Evolutionary conservation across 23 tunicate genomes (phyloP), one percentile per base, ranked within the genome.

Genomic region (Halocynthia roretzi): DNA sequence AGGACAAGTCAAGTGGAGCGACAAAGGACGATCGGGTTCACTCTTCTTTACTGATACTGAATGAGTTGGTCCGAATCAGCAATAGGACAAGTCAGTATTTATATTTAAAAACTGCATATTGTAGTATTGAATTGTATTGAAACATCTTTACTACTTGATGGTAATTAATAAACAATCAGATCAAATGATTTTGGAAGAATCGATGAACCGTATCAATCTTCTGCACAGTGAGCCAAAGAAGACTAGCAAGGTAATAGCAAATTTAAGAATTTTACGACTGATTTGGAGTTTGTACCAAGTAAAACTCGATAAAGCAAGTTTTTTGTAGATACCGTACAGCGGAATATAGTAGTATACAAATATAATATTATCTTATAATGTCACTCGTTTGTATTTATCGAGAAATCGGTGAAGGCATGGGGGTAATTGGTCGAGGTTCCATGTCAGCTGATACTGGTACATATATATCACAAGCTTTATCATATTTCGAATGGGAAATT

Each of bases 11-110:
- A 5, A 55, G 64, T 10, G 61, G 17, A 14, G n/a, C 53, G 6
- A 65, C 66, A 11, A 76, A 78, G 19, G 98, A 92, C 63, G 98
- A 92, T 60, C 76, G 85, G 21, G 76, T 86, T 62, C 98, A 92
- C 69, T 69, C 89, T 5, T 80, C 98, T 8, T 54, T 92, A 52
- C 82, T 92, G 31, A 75, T 92, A 23, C 53, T 92, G 48, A 50
- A 80, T 22, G 98, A 92, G 65, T 54, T 92, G 52, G 70, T 92
- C 51, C 78, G 85, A 7, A 81, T 85, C 48, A 68, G 72, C 20
- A 68, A 58, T 14, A 58, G 15, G 5, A 58, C 15, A 58, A 58
- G 17, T 58, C 2, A 58, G n/a, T 58, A 58, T 14, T 15, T 58
- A 58, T n/a, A 14, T 15, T 58, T n/a, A 15, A 58, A 58, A 58